phyloP scores from a whole-genome alignment of 2,113 vertebrate genomes.

The Macquaria ambigua region DNA sequence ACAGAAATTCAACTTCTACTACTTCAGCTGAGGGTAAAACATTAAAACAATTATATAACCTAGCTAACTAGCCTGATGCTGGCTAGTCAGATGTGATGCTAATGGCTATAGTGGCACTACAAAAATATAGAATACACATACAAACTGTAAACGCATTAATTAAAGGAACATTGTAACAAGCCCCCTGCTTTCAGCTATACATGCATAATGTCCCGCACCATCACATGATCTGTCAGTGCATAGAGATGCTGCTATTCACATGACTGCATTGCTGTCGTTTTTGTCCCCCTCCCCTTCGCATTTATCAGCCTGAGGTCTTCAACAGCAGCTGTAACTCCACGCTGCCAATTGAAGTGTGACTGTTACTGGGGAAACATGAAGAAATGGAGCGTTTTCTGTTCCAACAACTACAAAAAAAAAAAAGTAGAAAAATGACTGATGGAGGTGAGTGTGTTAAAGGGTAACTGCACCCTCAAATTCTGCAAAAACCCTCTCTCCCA shows the following conservation, averaged over 20 bases:
- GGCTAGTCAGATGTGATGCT: not conserved
- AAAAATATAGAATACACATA: not conserved
- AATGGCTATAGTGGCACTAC: not conserved
- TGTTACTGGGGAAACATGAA: constrained; percentile 26
- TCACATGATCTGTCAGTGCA: constrained; percentile 23
- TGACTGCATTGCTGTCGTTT: constrained; percentile 27
- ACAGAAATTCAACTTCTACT: not conserved
- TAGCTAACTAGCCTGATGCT: not conserved
- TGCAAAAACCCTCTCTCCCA: too few species aligned
- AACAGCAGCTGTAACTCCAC: constrained; percentile 12
- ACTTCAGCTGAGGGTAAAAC: not conserved
- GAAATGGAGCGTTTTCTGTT: not conserved
- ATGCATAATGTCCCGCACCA: not conserved
- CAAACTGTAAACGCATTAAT: not conserved
- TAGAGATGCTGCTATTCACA: constrained; percentile 25
- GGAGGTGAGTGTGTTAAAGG: not conserved
- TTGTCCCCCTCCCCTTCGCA: not conserved
- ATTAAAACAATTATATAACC: not conserved
- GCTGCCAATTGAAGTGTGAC: constrained; percentile 25
- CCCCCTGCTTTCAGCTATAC: not conserved
- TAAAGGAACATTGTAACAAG: not conserved
- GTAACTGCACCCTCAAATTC: not conserved
- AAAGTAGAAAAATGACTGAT: not conserved
- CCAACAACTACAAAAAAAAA: not conserved
- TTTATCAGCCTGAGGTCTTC: constrained; percentile 30